Evolutionary conservation across 2,888 invertebrate species (phyloP).

Genomic region (Cheilosia urbana): DNA sequence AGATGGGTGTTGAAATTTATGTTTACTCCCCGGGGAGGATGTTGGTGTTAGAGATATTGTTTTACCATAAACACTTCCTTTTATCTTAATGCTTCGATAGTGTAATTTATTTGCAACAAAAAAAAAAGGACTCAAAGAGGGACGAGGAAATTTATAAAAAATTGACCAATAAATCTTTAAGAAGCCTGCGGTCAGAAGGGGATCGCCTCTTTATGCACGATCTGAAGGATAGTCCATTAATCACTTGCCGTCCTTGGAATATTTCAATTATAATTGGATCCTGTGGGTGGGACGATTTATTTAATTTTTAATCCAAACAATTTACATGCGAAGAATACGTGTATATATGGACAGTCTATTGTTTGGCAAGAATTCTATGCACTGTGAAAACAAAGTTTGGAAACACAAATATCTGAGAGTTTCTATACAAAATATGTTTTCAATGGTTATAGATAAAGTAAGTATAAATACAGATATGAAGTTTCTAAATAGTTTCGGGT

Average conservation of each 20-base stretch:
- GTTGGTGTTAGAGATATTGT: conserved; percentile 71
- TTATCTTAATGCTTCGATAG: conserved; percentile 71
- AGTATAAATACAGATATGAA: not conserved
- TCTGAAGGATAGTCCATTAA: conserved; percentile 61
- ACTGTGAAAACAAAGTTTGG: not conserved
- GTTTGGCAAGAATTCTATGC: conserved; percentile 14
- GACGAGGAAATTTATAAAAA: conserved; percentile 74
- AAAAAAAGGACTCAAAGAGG: conserved; percentile 77
- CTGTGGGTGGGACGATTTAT: conserved; percentile 27
- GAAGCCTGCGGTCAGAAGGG: conserved; percentile 58
- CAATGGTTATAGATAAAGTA: not conserved
- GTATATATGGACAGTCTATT: conserved; percentile 9
- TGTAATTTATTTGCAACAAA: conserved; percentile 70
- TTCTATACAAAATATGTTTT: not conserved
- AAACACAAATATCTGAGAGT: not conserved
- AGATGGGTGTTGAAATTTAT: conserved; percentile 76
- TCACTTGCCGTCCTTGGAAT: conserved; percentile 49
- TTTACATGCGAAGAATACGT: conserved; percentile 18
- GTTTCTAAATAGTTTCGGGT: not conserved
- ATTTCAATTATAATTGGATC: conserved; percentile 68
- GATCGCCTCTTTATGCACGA: conserved; percentile 18
- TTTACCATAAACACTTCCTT: conserved; percentile 70
- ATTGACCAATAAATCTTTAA: conserved; percentile 76
- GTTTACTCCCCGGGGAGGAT: conserved; percentile 61
- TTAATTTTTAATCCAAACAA: conserved; percentile 52